These are phyloP conservation scores for Regulus satrapa DNA, from an alignment of 2,113 vertebrate species.

Conservation along the genomic window DNA sequence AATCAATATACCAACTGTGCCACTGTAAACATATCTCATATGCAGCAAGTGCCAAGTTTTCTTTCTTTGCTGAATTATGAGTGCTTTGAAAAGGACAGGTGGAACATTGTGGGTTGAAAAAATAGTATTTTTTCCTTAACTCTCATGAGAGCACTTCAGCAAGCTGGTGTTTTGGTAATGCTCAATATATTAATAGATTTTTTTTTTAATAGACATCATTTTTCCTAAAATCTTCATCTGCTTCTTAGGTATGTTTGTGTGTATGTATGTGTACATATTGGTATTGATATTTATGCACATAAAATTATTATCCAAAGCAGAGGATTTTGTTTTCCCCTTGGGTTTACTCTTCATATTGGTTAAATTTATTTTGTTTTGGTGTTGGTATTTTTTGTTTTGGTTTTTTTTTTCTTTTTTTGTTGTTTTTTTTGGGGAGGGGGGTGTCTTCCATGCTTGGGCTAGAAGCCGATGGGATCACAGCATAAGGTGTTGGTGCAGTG, in stretches of 20 bases:
- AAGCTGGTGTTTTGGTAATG: neutral
- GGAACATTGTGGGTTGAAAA: neutral
- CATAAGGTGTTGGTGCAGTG: neutral
- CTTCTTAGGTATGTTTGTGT: neutral
- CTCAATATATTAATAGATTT: neutral
- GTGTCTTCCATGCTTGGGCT: neutral
- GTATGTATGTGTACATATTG: neutral
- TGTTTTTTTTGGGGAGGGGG: too few relatives aligned
- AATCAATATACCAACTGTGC: neutral
- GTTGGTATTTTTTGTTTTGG: neutral
- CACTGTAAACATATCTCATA: neutral
- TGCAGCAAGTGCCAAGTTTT: neutral
- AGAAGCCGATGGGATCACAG: neutral
- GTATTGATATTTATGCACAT: too few relatives aligned
- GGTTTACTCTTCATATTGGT: neutral
- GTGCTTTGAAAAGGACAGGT: neutral
- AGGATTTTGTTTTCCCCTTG: neutral
- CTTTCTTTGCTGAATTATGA: neutral
- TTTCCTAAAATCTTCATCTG: neutral
- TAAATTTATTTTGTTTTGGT: neutral
- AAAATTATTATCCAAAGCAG: neutral
- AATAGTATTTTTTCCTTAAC: neutral
- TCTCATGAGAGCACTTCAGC: neutral
- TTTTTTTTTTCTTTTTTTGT: neutral
- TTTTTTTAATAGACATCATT: neutral